A percentile compares a stretch with the other conserved stretches of the same genome.
These are phyloP conservation scores for Choloepus hoffmanni DNA, from an alignment of 2,113 vertebrate species.

Conservation along the genomic window DNA sequence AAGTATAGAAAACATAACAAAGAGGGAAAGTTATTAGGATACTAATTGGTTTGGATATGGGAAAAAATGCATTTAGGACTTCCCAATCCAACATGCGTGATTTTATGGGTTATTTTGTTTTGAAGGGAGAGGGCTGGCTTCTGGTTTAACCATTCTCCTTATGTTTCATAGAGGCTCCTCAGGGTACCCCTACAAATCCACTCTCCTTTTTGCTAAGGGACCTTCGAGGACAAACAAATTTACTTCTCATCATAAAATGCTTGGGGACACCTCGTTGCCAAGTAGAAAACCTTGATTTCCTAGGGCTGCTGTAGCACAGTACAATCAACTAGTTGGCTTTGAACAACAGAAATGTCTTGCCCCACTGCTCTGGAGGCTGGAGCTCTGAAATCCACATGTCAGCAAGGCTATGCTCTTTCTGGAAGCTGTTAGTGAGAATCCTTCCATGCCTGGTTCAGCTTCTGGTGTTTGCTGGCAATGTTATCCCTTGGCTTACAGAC, in stretches of 20 bases:
- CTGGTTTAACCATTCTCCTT: background rate
- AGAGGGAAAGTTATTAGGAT: slow-evolving; percentile 71
- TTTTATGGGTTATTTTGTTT: slow-evolving; percentile 74
- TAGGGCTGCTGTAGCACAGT: too few species aligned
- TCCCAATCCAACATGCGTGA: slow-evolving; percentile 71
- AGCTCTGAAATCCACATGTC: too few species aligned
- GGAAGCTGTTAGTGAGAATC: too few species aligned
- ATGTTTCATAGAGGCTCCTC: background rate
- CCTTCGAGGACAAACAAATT: background rate
- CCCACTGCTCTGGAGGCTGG: too few species aligned
- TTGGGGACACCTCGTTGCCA: background rate
- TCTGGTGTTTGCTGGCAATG: too few species aligned
- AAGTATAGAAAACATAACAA: slow-evolving; percentile 65
- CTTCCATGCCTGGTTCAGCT: too few species aligned
- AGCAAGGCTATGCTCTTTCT: too few species aligned
- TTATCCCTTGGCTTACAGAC: too few species aligned
- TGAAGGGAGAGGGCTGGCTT: background rate
- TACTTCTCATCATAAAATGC: background rate
- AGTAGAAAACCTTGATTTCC: background rate
- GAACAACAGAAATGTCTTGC: too few species aligned
- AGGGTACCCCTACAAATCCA: background rate
- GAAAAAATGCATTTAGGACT: slow-evolving; percentile 61
- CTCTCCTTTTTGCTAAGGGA: background rate
- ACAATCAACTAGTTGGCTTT: too few species aligned
- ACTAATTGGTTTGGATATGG: slow-evolving; percentile 68